Base-by-base conservation (phyloP, 2,113 vertebrate genomes). In the Heliornis fulica region DNA sequence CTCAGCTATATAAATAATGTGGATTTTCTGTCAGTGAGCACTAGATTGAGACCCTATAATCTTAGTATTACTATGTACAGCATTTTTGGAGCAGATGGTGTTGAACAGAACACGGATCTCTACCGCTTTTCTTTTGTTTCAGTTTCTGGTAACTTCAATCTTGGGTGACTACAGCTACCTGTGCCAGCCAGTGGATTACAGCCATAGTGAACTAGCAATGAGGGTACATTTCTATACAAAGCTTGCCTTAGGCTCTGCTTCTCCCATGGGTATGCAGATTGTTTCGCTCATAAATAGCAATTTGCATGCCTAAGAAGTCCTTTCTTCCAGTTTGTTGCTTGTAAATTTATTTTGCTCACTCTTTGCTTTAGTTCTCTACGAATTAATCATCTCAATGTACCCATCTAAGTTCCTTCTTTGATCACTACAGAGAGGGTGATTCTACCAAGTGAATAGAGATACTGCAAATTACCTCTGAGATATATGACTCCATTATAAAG, bases 81-180 rank as follows among this genome's bases (percentile, higher is more conserved):
- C n/a, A 17, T 66, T 71, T 69, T 83, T 72, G 14, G 25, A 76
- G 56, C 16, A 75, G 57, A 34, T 61, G n/a, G 3, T 1, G 2
- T 13, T 75, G 53, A 77, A 70, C 5, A 78, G 45, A 80, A 83
- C 83, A 71, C 16, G 48, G 9, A 76, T 94, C n/a, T 77, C 50
- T 75, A 0, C 72, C 80, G 19, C 10, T 76, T 76, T 83, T 66
- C 21, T 69, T 86, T 87, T 95, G 32, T 98, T 80, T 96, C 87
- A 98, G 98, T 98, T 99, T 90, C 89, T 97, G 87, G 91, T 96
- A 69, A 97, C 98, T 32, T 98, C 84, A n/a, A 46, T 98, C 79
- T 96, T 97, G 71, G 98, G 91, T 22, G 96, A 94, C 91, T 98
- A 98, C 95, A 98, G 98, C 94, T 98, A 97, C 59, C 93, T 98